phyloP scores from a whole-genome alignment of 2,113 vertebrate genomes.

The Fulmarus glacialis region DNA sequence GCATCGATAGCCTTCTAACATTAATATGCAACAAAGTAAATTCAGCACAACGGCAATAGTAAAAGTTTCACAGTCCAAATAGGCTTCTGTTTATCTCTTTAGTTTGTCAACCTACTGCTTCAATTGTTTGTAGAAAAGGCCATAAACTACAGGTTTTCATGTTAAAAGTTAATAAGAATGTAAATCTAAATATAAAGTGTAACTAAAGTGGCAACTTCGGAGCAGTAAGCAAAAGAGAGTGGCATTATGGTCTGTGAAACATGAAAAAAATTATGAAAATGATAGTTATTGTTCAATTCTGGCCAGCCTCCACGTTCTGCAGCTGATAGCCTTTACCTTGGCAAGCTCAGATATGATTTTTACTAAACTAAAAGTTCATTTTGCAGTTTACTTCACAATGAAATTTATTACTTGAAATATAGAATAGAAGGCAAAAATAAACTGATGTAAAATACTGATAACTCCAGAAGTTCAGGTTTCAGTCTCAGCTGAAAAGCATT shows the following conservation, averaged over 20 bases:
- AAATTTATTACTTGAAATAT: not conserved
- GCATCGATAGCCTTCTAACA: not conserved
- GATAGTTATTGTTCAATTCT: not conserved
- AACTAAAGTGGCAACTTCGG: not conserved
- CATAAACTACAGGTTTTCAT: not conserved
- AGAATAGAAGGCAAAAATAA: not conserved
- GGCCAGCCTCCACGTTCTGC: not conserved
- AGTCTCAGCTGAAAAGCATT: not conserved
- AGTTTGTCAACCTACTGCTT: not conserved
- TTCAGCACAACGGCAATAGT: not conserved
- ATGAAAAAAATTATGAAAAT: not conserved
- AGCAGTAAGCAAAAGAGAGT: not conserved
- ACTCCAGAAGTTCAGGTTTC: not conserved
- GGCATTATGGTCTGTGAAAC: not conserved
- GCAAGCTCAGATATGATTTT: not conserved
- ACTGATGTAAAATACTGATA: not conserved
- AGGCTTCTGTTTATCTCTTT: slow-evolving; percentile 38
- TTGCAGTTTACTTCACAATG: not conserved
- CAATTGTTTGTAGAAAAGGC: not conserved
- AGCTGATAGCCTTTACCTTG: not conserved
- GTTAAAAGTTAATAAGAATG: slow-evolving; percentile 33
- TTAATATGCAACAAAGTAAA: slow-evolving; percentile 53
- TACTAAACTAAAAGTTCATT: not conserved
- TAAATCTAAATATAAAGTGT: slow-evolving; percentile 21
- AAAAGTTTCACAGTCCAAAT: slow-evolving; percentile 35